phyloP scores from a whole-genome alignment of 2,113 vertebrate genomes.

The Coptodon rendalli region DNA sequence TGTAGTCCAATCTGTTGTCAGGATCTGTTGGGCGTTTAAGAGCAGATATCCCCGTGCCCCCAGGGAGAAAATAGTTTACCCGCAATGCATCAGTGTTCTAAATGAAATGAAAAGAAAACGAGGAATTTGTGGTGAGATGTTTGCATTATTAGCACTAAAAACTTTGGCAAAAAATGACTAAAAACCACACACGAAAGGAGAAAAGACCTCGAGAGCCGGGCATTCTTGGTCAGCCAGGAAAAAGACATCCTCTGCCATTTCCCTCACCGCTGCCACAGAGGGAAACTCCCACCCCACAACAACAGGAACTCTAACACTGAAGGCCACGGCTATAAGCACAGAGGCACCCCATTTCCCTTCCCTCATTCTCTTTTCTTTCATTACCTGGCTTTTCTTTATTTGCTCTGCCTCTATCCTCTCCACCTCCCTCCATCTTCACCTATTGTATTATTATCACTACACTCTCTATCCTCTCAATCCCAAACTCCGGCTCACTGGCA shows the following conservation, averaged over 20 bases:
- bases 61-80: neutral
- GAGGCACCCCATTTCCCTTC: neutral
- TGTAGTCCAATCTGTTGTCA: slow-evolving; percentile 43
- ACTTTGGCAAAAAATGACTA: neutral
- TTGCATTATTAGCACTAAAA: neutral
- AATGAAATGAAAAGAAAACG: neutral
- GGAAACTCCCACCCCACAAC: slow-evolving; percentile 61
- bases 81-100: neutral
- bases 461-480: neutral
- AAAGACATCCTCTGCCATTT: slow-evolving; percentile 64
- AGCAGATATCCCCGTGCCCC: neutral
- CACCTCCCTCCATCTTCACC: neutral
- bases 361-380: slow-evolving; percentile 9
- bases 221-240: slow-evolving; percentile 57
- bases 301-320: slow-evolving; percentile 65
- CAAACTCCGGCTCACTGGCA: neutral
- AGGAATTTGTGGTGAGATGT: neutral
- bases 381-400: slow-evolving; percentile 24
- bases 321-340: slow-evolving; percentile 34
- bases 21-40: neutral
- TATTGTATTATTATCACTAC: slow-evolving; percentile 20
- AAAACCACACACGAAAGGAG: neutral
- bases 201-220: slow-evolving; percentile 15
- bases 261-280: slow-evolving; percentile 23
- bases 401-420: neutral